These are phyloP conservation scores for Synanthedon vespiformis DNA, from an alignment of 2,888 invertebrate genomes.

Conservation along the genomic window DNA sequence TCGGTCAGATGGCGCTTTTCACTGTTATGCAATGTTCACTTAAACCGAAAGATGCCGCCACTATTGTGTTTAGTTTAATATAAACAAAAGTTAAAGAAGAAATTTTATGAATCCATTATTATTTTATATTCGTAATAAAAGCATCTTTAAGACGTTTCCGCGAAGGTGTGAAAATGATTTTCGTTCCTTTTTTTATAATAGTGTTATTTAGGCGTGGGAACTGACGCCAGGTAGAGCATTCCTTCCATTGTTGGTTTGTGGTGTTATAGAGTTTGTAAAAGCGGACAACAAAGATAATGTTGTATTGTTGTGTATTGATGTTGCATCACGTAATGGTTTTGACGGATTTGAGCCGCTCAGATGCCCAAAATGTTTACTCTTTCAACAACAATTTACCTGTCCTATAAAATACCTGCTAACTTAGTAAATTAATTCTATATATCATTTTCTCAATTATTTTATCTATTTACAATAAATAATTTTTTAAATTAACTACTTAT, in stretches of 20 bases:
- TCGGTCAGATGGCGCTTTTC: slow-evolving; percentile 17
- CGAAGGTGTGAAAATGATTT: slow-evolving; percentile 68
- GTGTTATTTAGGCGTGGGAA: slow-evolving; percentile 53
- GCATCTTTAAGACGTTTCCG: slow-evolving; percentile 47
- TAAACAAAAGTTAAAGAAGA: slow-evolving; percentile 24
- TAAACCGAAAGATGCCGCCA: slow-evolving; percentile 34
- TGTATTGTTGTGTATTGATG: slow-evolving; percentile 2
- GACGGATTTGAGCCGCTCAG: neutral
- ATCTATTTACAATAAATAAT: no score
- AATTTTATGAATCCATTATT: slow-evolving; percentile 51
- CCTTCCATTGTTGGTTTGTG: neutral
- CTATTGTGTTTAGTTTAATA: slow-evolving; percentile 3
- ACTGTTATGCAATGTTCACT: no score
- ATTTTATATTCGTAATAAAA: slow-evolving; percentile 61
- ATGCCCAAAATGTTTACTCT: neutral
- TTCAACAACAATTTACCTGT: no score
- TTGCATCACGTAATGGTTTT: slow-evolving; percentile 5
- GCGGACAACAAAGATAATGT: neutral
- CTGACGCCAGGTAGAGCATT: slow-evolving; percentile 4
- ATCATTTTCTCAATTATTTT: no score
- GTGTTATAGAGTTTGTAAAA: slow-evolving; percentile 6
- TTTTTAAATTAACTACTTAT: no score
- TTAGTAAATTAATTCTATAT: no score
- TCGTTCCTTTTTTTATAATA: slow-evolving; percentile 44
- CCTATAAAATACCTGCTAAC: no score